Evolutionary conservation across 1,140 invertebrate genomes (phyloP), one percentile per base, ranked within the genome.

Genomic region (Cecropterus lyciades): DNA sequence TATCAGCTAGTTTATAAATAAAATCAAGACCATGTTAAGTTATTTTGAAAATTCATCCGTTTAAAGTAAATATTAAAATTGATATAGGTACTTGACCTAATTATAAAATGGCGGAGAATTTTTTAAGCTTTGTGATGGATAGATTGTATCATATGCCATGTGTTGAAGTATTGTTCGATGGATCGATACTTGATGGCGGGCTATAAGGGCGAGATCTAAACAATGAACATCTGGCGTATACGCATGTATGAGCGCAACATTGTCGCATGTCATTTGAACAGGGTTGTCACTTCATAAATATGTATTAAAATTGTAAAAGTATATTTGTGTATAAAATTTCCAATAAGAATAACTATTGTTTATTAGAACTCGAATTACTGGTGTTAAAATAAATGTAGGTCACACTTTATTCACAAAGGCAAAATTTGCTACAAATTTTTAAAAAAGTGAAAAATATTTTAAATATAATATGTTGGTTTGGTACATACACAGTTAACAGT

Each of bases 211-310:
- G 70, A 72, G 73, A 77, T 73, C 69, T 71, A 81, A 85, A 85
- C 81, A 85, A 73, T 77, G 77, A 72, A 81, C 84, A 87, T 85
- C 78, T 87, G 83, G 76, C 71, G 66, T 60, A 49, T 48, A 15
- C 45, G 45, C 57, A 49, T 70, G 60, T 63, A 62, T 68, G 70
- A 73, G 66, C 14, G 67, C 56, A 51, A 43, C 65, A 56, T 37
- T 68, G 70, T 73, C 53, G 67, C 55, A 71, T 63, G 69, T 73
- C 69, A 75, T 79, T 68, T 68, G 53, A 53, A 37, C 13, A 49
- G 27, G 43, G 56, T 17, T 48, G 56, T 5, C 24, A 48, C 17
- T 6, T n/a, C 1, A 1, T 10, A 8, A 17, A 24, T 48, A 4
- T 15, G 5, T 16, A 37, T n/a, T 37, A 37, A n/a, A 11, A 37